Conservation (phyloP, 2,113 vertebrate genomes). For the Alouatta palliata region DNA sequence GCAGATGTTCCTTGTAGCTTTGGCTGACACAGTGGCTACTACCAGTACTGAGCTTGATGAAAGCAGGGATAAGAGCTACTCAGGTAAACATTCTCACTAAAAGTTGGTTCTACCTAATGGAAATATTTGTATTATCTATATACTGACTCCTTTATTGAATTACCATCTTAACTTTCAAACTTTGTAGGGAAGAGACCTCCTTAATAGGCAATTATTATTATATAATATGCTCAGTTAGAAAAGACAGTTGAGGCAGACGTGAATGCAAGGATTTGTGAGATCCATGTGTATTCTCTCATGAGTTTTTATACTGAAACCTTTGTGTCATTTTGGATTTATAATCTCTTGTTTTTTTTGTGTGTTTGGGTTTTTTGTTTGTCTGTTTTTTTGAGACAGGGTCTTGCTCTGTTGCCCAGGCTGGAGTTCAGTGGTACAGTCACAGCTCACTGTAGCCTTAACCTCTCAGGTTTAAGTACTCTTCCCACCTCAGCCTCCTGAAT, state of each 20-base stretch:
- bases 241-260: not conserved
- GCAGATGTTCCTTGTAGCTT: constrained; percentile 98
- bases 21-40: constrained; percentile 97
- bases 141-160: not conserved
- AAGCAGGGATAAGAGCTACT: constrained; percentile 93
- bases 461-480: no score
- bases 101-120: not conserved
- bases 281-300: not conserved
- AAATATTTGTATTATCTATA: not conserved
- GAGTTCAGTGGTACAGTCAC: no score
- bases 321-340: not conserved
- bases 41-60: constrained; percentile 95
- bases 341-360: not conserved
- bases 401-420: no score
- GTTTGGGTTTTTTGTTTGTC: no score
- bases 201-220: not conserved
- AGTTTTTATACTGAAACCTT: constrained; percentile 25
- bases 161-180: constrained; percentile 40
- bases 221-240: not conserved
- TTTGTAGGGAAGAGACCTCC: not conserved
- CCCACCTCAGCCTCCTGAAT: no score
- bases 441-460: no score
- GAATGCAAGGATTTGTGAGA: not conserved
- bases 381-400: no score
- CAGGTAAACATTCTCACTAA: constrained; percentile 84